These are phyloP conservation scores for Protobothrops flavoviridis DNA, from an alignment of 2,113 vertebrate genomes.

Conservation along the genomic window DNA sequence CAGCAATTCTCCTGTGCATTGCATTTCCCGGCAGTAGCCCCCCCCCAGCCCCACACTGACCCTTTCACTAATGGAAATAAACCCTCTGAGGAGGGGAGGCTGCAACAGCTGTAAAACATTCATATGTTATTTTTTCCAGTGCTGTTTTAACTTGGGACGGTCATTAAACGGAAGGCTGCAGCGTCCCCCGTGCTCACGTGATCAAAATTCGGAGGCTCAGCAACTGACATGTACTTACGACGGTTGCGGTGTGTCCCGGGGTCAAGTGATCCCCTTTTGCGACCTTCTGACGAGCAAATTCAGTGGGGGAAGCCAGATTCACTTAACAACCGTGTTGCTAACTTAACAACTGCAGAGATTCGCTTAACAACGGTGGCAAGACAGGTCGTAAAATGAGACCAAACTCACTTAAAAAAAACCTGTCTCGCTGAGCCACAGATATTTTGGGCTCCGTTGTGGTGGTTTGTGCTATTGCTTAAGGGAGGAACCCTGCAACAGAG, in stretches of 20 bases:
- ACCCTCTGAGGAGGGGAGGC: neutral
- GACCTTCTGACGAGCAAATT: too few relatives aligned
- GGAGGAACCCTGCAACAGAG: neutral
- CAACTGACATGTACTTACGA: too few relatives aligned
- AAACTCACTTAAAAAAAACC: neutral
- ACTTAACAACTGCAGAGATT: neutral
- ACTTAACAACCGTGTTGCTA: neutral
- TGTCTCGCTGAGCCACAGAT: neutral
- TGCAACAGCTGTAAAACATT: rapidly evolving
- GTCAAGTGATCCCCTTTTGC: too few relatives aligned
- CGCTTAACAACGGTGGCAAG: neutral
- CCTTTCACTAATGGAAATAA: neutral
- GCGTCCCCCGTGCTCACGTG: too few relatives aligned
- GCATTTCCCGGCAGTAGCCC: neutral
- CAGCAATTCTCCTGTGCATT: rapidly evolving
- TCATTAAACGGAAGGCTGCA: too few relatives aligned
- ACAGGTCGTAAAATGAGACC: neutral
- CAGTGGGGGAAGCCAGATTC: too few relatives aligned
- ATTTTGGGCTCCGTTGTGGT: neutral
- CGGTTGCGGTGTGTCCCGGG: too few relatives aligned
- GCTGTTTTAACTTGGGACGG: too few relatives aligned
- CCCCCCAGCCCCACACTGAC: rapidly evolving
- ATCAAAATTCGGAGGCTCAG: too few relatives aligned
- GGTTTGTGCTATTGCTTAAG: neutral
- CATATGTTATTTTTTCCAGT: too few relatives aligned